Evolutionary conservation across 2,113 vertebrate genomes (phyloP).

Genomic region (Cyprinodon variegatus): DNA sequence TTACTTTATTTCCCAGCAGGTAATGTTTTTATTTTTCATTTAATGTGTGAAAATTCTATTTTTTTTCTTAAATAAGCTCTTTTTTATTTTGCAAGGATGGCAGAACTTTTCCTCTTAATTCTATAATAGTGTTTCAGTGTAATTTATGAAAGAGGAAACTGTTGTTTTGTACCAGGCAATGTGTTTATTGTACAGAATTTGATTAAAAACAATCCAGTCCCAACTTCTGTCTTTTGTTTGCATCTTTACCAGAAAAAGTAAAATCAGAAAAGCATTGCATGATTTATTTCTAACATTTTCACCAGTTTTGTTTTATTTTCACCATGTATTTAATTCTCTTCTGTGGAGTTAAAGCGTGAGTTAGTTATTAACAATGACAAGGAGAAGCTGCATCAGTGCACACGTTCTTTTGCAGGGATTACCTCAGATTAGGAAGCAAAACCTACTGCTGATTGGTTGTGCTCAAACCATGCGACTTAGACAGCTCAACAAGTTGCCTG

Average conservation of each 20-base stretch:
- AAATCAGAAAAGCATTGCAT: not conserved
- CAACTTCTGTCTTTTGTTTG: not conserved
- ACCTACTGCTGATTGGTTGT: conserved; percentile 62
- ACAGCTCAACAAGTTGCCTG: conserved; percentile 64
- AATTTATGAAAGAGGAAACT: conserved; percentile 60
- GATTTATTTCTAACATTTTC: conserved; percentile 1
- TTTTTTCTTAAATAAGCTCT: conserved; percentile 31
- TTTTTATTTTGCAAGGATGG: conserved; percentile 17
- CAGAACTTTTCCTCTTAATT: conserved; percentile 33
- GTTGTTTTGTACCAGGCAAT: conserved; percentile 38
- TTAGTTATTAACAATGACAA: conserved; percentile 24
- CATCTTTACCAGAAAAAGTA: not conserved
- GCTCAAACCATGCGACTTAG: conserved; percentile 62
- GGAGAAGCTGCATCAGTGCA: conserved; percentile 41
- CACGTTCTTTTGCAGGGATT: conserved; percentile 68
- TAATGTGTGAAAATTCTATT: conserved; percentile 9
- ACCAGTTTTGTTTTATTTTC: too few relatives aligned
- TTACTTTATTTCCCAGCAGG: conserved; percentile 11
- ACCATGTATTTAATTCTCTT: not conserved
- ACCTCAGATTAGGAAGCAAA: conserved; percentile 67
- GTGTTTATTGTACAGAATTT: conserved; percentile 69
- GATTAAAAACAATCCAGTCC: conserved; percentile 57
- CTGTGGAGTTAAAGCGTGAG: conserved; percentile 18
- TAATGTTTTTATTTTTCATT: conserved; percentile 45
- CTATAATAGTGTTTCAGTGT: conserved; percentile 25